Conservation (phyloP, 2,797 vertebrate genomes). For the Lates japonicus region DNA sequence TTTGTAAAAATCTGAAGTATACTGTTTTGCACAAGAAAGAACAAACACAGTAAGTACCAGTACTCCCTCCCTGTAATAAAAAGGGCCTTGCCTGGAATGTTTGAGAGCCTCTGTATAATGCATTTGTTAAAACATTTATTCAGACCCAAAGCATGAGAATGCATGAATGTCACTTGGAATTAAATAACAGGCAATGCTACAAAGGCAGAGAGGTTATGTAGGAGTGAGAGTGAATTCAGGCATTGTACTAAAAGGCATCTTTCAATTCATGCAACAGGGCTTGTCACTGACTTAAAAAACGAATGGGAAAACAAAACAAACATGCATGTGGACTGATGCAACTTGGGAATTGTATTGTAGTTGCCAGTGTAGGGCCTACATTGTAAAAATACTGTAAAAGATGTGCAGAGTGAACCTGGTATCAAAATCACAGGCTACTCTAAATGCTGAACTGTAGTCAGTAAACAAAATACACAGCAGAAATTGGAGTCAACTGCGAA, state of each 20-base stretch:
- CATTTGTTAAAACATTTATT: constrained; percentile 64
- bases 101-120: constrained; percentile 49
- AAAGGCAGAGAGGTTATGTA: constrained; percentile 10
- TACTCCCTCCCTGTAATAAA: constrained; percentile 11
- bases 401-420: constrained; percentile 3
- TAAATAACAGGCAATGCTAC: constrained; percentile 33
- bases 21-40: constrained; percentile 20
- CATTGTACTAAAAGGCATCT: constrained; percentile 16
- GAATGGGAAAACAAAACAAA: constrained; percentile 12
- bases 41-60: neutral
- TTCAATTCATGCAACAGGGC: constrained; percentile 2
- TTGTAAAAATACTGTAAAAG: constrained; percentile 1
- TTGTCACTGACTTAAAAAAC: neutral
- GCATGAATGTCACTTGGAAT: constrained; percentile 53
- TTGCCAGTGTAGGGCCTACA: neutral
- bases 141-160: constrained; percentile 50
- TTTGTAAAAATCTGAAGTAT: constrained; percentile 5
- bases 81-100: constrained; percentile 12
- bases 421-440: neutral
- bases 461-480: neutral
- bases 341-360: constrained; percentile 5
- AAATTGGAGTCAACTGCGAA: neutral
- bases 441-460: neutral
- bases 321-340: neutral
- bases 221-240: constrained; percentile 17